These are phyloP conservation scores for Melipona bicolor DNA, from an alignment of 2,888 invertebrate species.

Conservation along the genomic window DNA sequence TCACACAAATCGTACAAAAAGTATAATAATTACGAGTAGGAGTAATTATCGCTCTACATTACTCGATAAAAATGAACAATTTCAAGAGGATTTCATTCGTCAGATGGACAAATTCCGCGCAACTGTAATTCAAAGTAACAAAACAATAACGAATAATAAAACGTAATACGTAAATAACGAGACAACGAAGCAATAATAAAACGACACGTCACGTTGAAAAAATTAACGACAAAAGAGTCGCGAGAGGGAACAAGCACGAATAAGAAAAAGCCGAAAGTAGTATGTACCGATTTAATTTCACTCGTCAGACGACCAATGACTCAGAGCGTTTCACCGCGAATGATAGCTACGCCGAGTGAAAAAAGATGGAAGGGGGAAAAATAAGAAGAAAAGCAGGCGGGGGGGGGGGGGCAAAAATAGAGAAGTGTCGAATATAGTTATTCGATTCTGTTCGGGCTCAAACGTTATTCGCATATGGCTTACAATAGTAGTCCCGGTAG, in stretches of 20 bases:
- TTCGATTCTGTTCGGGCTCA: constrained; percentile 46
- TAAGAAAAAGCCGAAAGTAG: background rate
- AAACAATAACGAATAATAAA: too few relatives aligned
- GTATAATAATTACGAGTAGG: too few relatives aligned
- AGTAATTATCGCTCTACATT: too few relatives aligned
- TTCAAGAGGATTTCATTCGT: too few relatives aligned
- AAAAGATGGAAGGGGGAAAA: background rate
- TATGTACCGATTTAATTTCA: background rate
- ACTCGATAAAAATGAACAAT: too few relatives aligned
- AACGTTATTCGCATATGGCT: constrained; percentile 54
- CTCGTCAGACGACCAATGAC: background rate
- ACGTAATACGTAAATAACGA: too few relatives aligned
- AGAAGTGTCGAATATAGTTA: constrained; percentile 50
- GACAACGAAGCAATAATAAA: background rate
- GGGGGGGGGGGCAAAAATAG: background rate
- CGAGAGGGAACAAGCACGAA: too few relatives aligned
- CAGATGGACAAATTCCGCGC: too few relatives aligned
- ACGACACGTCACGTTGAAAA: too few relatives aligned
- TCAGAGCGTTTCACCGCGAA: background rate
- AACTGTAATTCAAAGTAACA: too few relatives aligned
- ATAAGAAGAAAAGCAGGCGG: too few relatives aligned
- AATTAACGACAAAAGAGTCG: background rate
- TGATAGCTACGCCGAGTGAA: background rate
- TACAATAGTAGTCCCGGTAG: constrained; percentile 20
- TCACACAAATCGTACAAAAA: too few relatives aligned